Conservation (phyloP, 2,888 invertebrate genomes). For the Heteromyza rotundicornis region DNA sequence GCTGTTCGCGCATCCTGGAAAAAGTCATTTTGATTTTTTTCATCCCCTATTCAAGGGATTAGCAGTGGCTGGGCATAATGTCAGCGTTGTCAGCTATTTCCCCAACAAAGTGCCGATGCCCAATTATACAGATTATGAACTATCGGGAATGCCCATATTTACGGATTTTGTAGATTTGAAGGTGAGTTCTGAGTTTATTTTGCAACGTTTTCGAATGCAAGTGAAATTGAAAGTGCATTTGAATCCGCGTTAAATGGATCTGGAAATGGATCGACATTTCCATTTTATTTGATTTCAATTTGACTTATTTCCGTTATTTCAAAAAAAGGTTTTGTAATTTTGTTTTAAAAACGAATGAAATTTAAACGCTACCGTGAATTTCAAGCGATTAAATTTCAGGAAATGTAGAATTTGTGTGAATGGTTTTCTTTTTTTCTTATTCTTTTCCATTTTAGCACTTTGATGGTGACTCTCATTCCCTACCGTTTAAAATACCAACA, state of each 20-base stretch:
- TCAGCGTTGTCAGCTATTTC: constrained; percentile 63
- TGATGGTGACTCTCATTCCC: constrained; percentile 25
- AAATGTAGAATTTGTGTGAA: no score
- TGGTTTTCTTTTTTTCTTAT: no score
- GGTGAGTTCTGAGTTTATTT: constrained; percentile 36
- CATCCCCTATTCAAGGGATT: constrained; percentile 59
- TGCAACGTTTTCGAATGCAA: no score
- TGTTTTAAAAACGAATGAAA: no score
- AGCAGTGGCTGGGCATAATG: constrained; percentile 60
- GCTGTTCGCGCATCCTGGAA: constrained; percentile 59
- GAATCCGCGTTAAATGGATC: no score
- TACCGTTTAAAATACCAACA: constrained; percentile 44
- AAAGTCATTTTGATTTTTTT: constrained; percentile 62
- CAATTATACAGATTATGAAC: constrained; percentile 52
- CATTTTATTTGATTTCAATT: no score
- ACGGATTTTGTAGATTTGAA: constrained; percentile 47
- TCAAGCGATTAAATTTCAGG: no score
- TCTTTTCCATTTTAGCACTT: constrained; percentile 26
- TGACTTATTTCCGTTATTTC: no score
- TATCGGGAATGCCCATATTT: constrained; percentile 45
- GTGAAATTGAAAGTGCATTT: no score
- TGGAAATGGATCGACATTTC: no score
- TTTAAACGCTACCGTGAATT: no score
- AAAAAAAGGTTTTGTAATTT: no score
- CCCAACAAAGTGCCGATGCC: constrained; percentile 48